Evolutionary conservation across 2,797 vertebrate genomes (phyloP).

Genomic region (Xiphorhynchus erythropygius): DNA sequence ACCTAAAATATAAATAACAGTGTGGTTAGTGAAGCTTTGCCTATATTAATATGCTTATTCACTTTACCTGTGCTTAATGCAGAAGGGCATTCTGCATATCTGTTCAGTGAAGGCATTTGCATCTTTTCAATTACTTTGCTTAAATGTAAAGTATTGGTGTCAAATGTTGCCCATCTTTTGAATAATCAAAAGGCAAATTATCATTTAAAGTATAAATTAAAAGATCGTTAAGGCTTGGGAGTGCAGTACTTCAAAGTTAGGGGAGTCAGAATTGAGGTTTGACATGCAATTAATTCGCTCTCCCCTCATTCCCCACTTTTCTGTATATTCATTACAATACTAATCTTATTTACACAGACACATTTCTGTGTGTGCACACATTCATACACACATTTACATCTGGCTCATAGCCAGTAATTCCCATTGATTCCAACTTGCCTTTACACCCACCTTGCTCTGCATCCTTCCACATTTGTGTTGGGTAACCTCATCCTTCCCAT

Average conservation of each 20-base stretch:
- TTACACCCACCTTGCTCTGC: not conserved
- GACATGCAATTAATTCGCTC: slow-evolving; percentile 18
- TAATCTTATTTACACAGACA: slow-evolving; percentile 10
- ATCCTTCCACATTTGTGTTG: accelerated
- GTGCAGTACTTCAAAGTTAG: slow-evolving; percentile 43
- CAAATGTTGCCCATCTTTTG: slow-evolving; percentile 42
- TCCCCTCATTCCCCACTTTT: not conserved
- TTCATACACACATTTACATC: not conserved
- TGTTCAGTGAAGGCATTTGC: slow-evolving; percentile 36
- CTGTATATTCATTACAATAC: not conserved
- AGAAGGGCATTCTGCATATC: slow-evolving; percentile 27
- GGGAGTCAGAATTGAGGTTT: slow-evolving; percentile 16
- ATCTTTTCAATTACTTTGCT: slow-evolving; percentile 58
- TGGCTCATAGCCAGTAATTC: not conserved
- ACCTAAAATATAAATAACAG: slow-evolving; percentile 19
- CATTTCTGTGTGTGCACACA: not conserved
- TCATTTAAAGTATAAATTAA: slow-evolving; percentile 58
- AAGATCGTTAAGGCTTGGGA: slow-evolving; percentile 44
- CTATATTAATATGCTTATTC: slow-evolving; percentile 23
- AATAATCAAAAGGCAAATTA: slow-evolving; percentile 51
- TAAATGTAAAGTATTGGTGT: slow-evolving; percentile 51
- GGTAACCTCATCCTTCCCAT: not conserved
- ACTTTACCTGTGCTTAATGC: not conserved
- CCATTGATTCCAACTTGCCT: not conserved
- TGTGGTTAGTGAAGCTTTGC: slow-evolving; percentile 34